These are phyloP conservation scores for Psittacula echo DNA, from an alignment of 2,797 vertebrate genomes.

Conservation along the genomic window DNA sequence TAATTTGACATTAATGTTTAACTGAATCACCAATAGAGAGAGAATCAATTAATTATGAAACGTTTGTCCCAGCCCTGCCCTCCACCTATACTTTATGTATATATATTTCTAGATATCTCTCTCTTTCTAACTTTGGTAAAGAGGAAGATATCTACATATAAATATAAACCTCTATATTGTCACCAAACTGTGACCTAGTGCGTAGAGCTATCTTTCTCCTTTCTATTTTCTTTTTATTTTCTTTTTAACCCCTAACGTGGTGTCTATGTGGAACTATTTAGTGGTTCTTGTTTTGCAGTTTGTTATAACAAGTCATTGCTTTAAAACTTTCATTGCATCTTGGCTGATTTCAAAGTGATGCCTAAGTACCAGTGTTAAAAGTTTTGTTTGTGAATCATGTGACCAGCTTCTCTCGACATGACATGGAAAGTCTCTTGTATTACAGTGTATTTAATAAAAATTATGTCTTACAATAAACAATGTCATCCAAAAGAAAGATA, in stretches of 20 bases:
- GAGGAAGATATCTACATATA: constrained; percentile 69
- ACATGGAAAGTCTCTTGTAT: constrained; percentile 91
- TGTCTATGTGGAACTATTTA: constrained; percentile 85
- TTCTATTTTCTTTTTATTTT: constrained; percentile 74
- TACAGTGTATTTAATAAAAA: constrained; percentile 97
- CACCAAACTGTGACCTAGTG: constrained; percentile 89
- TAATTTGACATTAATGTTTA: constrained; percentile 70
- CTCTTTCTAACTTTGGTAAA: constrained; percentile 76
- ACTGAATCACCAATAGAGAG: constrained; percentile 66
- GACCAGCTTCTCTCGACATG: constrained; percentile 94
- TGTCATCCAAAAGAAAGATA: constrained; percentile 76
- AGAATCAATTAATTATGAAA: constrained; percentile 70
- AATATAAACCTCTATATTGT: constrained; percentile 65
- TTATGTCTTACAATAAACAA: constrained; percentile 86
- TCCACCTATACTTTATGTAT: constrained; percentile 68
- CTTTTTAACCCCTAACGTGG: constrained; percentile 74
- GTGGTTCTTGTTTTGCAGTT: constrained; percentile 85
- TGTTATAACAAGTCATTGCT: constrained; percentile 88
- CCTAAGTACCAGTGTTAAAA: constrained; percentile 82
- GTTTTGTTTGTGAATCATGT: constrained; percentile 90
- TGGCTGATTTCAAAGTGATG: constrained; percentile 85
- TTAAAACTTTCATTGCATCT: constrained; percentile 81
- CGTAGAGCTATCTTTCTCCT: constrained; percentile 78
- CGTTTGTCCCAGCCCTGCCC: constrained; percentile 67
- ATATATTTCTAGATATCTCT: constrained; percentile 76